Evolutionary conservation across 2,888 invertebrate genomes (phyloP).

Genomic region (Corbicula japonica): DNA sequence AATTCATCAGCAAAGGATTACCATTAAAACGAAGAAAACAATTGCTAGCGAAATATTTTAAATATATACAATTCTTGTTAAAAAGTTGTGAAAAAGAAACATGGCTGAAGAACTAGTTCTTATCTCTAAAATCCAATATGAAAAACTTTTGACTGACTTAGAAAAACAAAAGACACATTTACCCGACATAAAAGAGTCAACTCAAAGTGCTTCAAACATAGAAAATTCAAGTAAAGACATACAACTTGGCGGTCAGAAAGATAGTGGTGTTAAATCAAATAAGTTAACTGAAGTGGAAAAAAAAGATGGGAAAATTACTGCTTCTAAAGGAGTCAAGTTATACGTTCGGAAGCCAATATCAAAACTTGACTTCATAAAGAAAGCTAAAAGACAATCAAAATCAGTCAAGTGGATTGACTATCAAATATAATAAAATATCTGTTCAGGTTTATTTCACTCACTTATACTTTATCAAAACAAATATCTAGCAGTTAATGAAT

Average conservation of each 20-base stretch:
- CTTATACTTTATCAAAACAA: too few relatives aligned
- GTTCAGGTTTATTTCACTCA: too few relatives aligned
- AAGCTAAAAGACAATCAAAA: conserved; percentile 1
- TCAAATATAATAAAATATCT: too few relatives aligned
- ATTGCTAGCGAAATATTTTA: conserved; percentile 24
- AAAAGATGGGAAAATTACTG: too few relatives aligned
- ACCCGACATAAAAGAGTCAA: neutral
- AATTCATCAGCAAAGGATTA: conserved; percentile 31
- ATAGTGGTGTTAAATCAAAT: too few relatives aligned
- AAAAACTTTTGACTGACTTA: conserved; percentile 8
- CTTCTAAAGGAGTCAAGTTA: too few relatives aligned
- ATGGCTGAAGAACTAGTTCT: conserved; percentile 47
- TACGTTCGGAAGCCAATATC: conserved; percentile 15
- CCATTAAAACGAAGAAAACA: conserved; percentile 23
- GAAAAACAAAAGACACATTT: neutral
- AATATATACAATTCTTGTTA: conserved; percentile 29
- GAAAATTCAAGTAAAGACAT: neutral
- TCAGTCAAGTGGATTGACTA: conserved; percentile 14
- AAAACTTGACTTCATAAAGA: conserved; percentile 18
- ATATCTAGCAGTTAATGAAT: too few relatives aligned
- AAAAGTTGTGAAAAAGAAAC: conserved; percentile 10
- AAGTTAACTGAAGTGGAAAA: too few relatives aligned
- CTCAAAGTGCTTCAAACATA: neutral
- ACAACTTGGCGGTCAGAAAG: neutral
- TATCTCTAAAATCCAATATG: conserved; percentile 43